Evolutionary conservation across 1,140 invertebrate genomes (phyloP), one percentile per base, ranked within the genome.

Genomic region (Aradophagus sp.): DNA sequence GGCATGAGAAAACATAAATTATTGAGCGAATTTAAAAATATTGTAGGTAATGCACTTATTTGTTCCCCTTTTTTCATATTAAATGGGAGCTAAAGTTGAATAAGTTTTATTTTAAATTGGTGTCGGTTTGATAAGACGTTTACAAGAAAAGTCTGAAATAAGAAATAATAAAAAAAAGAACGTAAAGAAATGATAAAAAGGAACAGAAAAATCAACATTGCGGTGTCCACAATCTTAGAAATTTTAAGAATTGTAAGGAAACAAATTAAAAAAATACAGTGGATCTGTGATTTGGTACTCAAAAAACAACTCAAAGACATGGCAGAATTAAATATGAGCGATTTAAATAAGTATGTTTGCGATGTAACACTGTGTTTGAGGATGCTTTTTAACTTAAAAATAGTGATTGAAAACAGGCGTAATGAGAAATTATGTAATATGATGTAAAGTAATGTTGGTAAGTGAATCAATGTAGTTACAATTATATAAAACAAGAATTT

Each of bases 331-430:
- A 44, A 55, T 15, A 39, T 1, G 39, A 53, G 15, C 27, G 41
- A 48, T 32, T 61, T 61, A 48, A 68, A 68, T 68, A 68, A 53
- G 63, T 59, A 68, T 68, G 63, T 68, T 68, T 68, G 39, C 65
- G 61, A 69, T 15, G 13, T 52, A 58, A 61, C 27, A 61, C 50
- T 56, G 41, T 42, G 26, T 56, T 61, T 50, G 35, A 61, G 48
- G 16, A 69, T 55, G 50, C 48, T 69, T 55, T 68, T 59, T 55
- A 47, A 55, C 47, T 45, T 14, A 55, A 61, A 56, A 56, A 56
- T 69, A 62, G 58, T 62, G 50, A 56, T 56, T 68, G 65, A 68
- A 61, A 69, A 62, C 58, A 62, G 62, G 50, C 58, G 16, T 62
- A 56, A 62, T 69, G 66, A 69, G 35, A 48, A 61, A 38, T 59